phyloP scores from a whole-genome alignment of 2,888 invertebrate genomes.

The Hyposoter dolosus region DNA sequence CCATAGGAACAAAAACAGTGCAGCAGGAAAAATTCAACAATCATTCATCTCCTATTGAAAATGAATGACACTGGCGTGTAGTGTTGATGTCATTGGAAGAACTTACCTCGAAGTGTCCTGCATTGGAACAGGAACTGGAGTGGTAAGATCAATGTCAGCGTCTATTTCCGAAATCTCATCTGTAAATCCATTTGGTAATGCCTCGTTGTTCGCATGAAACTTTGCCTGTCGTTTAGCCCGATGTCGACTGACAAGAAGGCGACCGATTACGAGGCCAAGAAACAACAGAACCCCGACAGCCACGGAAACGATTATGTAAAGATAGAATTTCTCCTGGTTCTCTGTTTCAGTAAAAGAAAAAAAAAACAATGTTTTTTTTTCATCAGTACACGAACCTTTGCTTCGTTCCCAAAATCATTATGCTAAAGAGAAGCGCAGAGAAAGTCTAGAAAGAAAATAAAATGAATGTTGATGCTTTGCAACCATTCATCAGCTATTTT shows the following conservation, averaged over 20 bases:
- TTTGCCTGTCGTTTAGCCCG: constrained; percentile 88
- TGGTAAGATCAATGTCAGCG: constrained; percentile 91
- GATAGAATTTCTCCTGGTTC: constrained; percentile 92
- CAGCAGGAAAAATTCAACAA: not conserved
- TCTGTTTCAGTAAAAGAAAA: constrained; percentile 85
- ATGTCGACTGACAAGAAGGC: constrained; percentile 89
- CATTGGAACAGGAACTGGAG: constrained; percentile 88
- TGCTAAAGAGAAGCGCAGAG: not conserved
- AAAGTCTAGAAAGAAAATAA: not conserved
- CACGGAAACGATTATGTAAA: constrained; percentile 93
- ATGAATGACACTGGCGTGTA: not conserved
- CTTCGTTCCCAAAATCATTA: not conserved
- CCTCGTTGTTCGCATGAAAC: constrained; percentile 90
- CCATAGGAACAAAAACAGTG: not conserved
- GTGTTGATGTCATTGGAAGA: not conserved
- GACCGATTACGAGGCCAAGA: constrained; percentile 89
- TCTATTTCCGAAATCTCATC: constrained; percentile 95
- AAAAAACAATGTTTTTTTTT: not conserved
- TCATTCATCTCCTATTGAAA: not conserved
- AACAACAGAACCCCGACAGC: constrained; percentile 90
- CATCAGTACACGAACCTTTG: not conserved
- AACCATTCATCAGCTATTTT: constrained; percentile 29
- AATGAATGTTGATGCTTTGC: constrained; percentile 4
- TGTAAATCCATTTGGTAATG: constrained; percentile 92
- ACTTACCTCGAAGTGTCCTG: constrained; percentile 81